Base-by-base conservation (phyloP, 2,888 invertebrate species). In the Ochropleura leucogaster region DNA sequence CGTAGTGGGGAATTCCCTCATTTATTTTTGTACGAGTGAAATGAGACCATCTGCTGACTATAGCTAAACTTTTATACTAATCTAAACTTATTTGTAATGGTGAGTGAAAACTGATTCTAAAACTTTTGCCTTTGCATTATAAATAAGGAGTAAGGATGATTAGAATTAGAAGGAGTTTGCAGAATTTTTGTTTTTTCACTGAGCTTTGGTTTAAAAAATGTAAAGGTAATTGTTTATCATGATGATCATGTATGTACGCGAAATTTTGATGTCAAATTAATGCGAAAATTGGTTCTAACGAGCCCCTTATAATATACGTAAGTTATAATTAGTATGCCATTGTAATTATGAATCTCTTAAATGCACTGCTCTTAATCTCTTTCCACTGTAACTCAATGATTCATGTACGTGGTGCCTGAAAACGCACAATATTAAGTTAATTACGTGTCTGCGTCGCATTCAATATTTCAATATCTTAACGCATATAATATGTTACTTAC, bases 1-100 rank as follows among this genome's bases (percentile, higher is more conserved):
- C 49, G 70, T 57, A 55, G 71, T 70, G 72, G 84, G 82, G 57
- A 80, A 68, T 10, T 10, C 84, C 85, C 70, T 70, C 64, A 70
- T 76, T 81, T 68, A 84, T 80, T 84, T 84, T 80, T 72, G 51
- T 82, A 82, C n/a, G 49, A 69, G 40, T 59, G 51, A 68, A 70
- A 62, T 64, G 55, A 65, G 65, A 74, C 47, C 60, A 68, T 71
- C 79, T 72, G 68, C 60, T 65, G 46, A 51, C 59, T 63, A n/a
- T 51, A 66, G 51, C 55, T 40, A 53, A 30, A 51, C 16, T 64
- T 69, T 47, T 59, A 20, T 6, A 20, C 40, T 77, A 59, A 72
- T 59, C 40, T 70, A 60, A 64, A 60, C 69, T 69, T 44, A 79
- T 71, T 71, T 70, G 51, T 83, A 83, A 70, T 57, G 20, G 59